Evolutionary conservation across 2,113 vertebrate species (phyloP).

Genomic region (Petaurus breviceps): DNA sequence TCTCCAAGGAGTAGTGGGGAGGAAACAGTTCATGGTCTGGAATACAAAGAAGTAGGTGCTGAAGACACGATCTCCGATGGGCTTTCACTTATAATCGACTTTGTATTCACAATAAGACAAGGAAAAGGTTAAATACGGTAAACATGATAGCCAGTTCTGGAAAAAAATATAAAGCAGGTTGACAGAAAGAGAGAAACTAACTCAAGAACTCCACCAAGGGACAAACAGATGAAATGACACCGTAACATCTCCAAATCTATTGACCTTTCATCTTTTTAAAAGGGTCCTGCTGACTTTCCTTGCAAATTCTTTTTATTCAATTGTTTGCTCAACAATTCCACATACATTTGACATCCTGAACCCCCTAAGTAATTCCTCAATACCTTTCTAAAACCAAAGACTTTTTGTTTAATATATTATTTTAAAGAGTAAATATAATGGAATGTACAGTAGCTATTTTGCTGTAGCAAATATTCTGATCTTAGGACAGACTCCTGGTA

Average conservation of each 20-base stretch:
- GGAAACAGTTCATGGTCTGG: slow-evolving; percentile 35
- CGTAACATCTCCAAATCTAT: slow-evolving; percentile 44
- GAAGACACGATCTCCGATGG: slow-evolving; percentile 21
- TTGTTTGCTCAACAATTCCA: neutral
- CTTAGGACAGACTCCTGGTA: slow-evolving; percentile 6
- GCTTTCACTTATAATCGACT: slow-evolving; percentile 73
- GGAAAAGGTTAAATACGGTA: slow-evolving; percentile 84
- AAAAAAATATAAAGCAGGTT: slow-evolving; percentile 66
- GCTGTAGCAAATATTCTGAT: neutral
- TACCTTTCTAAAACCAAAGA: neutral
- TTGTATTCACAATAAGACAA: slow-evolving; percentile 71
- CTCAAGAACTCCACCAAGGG: slow-evolving; percentile 91
- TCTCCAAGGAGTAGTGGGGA: slow-evolving; percentile 23
- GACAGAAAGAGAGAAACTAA: slow-evolving; percentile 80
- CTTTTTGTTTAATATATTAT: neutral
- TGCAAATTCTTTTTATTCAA: neutral
- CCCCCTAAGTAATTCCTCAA: neutral
- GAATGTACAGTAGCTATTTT: neutral
- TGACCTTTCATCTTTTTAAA: slow-evolving; percentile 80
- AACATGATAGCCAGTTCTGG: slow-evolving; percentile 75
- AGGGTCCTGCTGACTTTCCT: slow-evolving; percentile 26
- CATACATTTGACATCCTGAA: neutral
- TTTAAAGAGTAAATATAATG: slow-evolving; percentile 11
- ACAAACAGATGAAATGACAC: slow-evolving; percentile 84
- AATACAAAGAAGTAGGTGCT: slow-evolving; percentile 46